A percentile compares a stretch with the other conserved stretches of the same genome.
phyloP scores from a whole-genome alignment of 2,888 invertebrate species.

The Electrophaes corylata region DNA sequence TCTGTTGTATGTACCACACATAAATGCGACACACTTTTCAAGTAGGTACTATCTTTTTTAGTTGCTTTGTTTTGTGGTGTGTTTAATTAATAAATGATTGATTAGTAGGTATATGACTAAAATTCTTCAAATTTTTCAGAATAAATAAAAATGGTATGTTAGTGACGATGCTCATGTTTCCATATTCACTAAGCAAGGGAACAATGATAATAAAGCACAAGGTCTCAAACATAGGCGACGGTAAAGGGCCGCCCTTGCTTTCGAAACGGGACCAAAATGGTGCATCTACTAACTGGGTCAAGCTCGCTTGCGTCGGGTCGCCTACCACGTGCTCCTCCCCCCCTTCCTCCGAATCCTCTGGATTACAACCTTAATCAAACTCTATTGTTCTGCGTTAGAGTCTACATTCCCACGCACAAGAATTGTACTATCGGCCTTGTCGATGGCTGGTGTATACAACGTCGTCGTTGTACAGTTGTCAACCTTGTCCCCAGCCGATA shows the following conservation, averaged over 20 bases:
- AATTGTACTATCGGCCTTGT: constrained; percentile 59
- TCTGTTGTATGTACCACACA: too few species aligned
- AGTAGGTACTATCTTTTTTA: too few species aligned
- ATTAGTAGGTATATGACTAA: not conserved
- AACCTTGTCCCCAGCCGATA: constrained; percentile 50
- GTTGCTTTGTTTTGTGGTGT: too few species aligned
- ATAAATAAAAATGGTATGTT: not conserved
- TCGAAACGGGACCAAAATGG: constrained; percentile 75
- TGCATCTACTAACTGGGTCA: constrained; percentile 81
- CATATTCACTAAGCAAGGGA: constrained; percentile 18
- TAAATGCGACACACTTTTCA: too few species aligned
- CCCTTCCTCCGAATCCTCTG: constrained; percentile 36
- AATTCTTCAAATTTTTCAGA: not conserved
- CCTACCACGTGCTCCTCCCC: constrained; percentile 68
- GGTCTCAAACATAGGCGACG: constrained; percentile 50
- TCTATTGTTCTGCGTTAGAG: constrained; percentile 46
- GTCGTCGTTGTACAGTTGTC: constrained; percentile 45
- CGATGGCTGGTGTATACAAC: constrained; percentile 50
- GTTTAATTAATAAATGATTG: too few species aligned
- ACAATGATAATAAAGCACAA: constrained; percentile 48
- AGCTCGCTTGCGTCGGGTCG: constrained; percentile 75
- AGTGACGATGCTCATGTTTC: not conserved
- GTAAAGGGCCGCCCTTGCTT: constrained; percentile 69
- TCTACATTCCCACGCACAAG: constrained; percentile 48
- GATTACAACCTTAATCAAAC: constrained; percentile 45